Conservation (phyloP, 2,113 vertebrate genomes). For the Lampris incognitus region DNA sequence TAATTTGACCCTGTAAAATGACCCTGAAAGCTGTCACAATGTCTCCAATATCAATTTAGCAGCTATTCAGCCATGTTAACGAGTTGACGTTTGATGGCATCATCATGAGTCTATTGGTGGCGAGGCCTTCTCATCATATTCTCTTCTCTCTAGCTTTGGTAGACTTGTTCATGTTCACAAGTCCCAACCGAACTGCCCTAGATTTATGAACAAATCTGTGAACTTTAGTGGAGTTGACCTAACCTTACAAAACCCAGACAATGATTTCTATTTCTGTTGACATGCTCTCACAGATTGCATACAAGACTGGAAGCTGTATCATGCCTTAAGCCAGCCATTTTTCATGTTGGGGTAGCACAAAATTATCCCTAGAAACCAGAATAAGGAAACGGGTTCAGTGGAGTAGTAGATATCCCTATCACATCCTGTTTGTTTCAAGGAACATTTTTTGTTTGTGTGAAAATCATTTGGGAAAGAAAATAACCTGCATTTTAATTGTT, state of each 20-base stretch:
- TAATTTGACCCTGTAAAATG: background rate
- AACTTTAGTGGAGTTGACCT: background rate
- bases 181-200: background rate
- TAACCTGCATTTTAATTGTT: conserved; percentile 32
- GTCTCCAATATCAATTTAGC: background rate
- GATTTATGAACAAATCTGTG: background rate
- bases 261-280: background rate
- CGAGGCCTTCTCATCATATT: background rate
- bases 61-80: background rate
- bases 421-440: background rate
- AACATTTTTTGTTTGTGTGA: conserved; percentile 36
- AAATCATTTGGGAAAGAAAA: conserved; percentile 25
- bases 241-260: background rate
- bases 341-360: conserved; percentile 11
- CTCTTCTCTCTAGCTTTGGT: background rate
- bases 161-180: background rate
- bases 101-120: background rate
- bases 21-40: background rate
- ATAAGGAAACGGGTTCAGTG: background rate
- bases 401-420: background rate
- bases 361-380: conserved; percentile 33
- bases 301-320: background rate
- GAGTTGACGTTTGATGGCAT: background rate
- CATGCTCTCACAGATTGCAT: background rate
- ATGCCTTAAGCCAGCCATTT: background rate